Conservation (phyloP, 2,888 invertebrate species). For the Oscheius sp. region DNA sequence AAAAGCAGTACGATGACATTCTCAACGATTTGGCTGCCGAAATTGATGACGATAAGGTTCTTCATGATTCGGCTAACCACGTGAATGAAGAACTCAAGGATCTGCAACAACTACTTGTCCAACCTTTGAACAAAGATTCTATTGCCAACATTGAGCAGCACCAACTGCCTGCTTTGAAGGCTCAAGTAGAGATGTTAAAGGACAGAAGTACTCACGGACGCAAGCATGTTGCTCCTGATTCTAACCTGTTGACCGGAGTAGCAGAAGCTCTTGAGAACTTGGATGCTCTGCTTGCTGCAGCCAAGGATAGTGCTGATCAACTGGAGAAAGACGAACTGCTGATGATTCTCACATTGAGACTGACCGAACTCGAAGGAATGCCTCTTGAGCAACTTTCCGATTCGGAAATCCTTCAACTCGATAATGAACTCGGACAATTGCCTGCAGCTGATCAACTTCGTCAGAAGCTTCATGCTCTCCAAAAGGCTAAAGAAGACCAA, state of each 20-base stretch:
- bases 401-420: conserved; percentile 20
- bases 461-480: conserved; percentile 34
- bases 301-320: conserved; percentile 39
- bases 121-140: conserved; percentile 19
- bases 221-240: conserved; percentile 41
- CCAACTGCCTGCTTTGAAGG: conserved; percentile 44
- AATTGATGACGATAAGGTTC: conserved; percentile 46
- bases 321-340: conserved; percentile 41
- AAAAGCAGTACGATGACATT: conserved; percentile 52
- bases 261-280: conserved; percentile 30
- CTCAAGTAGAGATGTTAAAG: conserved; percentile 44
- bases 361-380: conserved; percentile 39
- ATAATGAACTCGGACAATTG: conserved; percentile 38
- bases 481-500: conserved; percentile 39
- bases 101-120: conserved; percentile 34
- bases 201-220: conserved; percentile 37
- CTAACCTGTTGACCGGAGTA: conserved; percentile 21
- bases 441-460: conserved; percentile 32
- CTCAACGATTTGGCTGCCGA: conserved; percentile 44
- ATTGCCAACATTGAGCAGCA: conserved; percentile 26
- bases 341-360: conserved; percentile 37
- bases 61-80: conserved; percentile 47
- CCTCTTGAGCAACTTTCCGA: conserved; percentile 32
- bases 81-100: conserved; percentile 43
- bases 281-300: conserved; percentile 38